These are phyloP conservation scores for Sebastes trivittatus DNA, from an alignment of 2,797 vertebrate species.

Conservation along the genomic window DNA sequence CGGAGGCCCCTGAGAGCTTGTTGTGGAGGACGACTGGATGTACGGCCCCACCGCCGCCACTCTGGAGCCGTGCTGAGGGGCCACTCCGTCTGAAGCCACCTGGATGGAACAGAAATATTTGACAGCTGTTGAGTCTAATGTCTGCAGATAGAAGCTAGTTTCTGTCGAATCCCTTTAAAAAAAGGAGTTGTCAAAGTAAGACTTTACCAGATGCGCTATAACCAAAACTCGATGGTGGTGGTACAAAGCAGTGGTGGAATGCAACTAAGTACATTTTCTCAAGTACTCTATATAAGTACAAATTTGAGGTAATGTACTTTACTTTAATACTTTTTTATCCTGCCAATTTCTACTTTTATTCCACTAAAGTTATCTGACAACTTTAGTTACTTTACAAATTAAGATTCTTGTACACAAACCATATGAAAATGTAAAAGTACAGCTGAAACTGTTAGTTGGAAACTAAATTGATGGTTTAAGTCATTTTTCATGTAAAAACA, in stretches of 20 bases:
- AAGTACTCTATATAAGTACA: neutral
- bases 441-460: no score
- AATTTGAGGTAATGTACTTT: no score
- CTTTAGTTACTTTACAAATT: neutral
- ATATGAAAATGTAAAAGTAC: neutral
- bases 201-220: neutral
- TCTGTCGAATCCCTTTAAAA: neutral
- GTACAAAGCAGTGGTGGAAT: neutral
- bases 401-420: neutral
- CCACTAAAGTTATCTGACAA: neutral
- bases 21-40: conserved; percentile 87
- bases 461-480: no score
- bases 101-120: conserved; percentile 32
- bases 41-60: conserved; percentile 96
- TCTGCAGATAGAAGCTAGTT: neutral
- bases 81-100: conserved; percentile 83
- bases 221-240: neutral
- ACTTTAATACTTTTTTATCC: neutral
- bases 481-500: no score
- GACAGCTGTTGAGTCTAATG: neutral
- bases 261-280: neutral
- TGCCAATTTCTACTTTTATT: neutral
- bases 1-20: conserved; percentile 42
- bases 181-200: neutral
- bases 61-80: conserved; percentile 82